Conservation (phyloP, 2,888 invertebrate species). For the Gastracanthus pulcherrimus region DNA sequence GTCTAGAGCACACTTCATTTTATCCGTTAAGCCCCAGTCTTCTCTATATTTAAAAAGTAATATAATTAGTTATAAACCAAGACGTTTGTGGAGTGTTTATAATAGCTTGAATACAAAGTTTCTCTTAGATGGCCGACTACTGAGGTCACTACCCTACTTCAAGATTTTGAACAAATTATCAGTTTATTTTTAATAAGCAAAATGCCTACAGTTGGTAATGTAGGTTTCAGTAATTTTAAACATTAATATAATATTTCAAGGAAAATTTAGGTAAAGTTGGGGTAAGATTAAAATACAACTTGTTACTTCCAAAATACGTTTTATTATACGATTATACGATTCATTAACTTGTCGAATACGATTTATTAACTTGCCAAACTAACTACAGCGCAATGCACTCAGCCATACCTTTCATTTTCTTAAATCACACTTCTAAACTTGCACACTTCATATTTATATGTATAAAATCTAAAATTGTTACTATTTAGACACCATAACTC, state of each 20-base stretch:
- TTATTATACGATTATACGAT: conserved; percentile 58
- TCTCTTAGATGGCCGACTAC: no score
- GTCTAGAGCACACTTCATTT: no score
- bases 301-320: conserved; percentile 75
- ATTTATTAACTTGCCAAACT: conserved; percentile 75
- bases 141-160: neutral
- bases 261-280: neutral
- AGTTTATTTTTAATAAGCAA: neutral
- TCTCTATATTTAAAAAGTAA: no score
- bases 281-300: conserved; percentile 4
- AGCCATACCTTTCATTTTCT: conserved; percentile 62
- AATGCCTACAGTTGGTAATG: neutral
- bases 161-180: neutral
- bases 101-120: no score
- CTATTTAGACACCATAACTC: conserved; percentile 74
- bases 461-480: conserved; percentile 76
- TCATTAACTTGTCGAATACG: conserved; percentile 55
- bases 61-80: no score
- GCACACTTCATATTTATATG: conserved; percentile 65
- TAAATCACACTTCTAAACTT: conserved; percentile 68
- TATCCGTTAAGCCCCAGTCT: no score
- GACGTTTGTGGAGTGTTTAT: no score
- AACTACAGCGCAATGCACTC: conserved; percentile 71
- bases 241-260: neutral
- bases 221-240: neutral